phyloP scores from a whole-genome alignment of 2,888 invertebrate species.

The Brassicogethes aeneus region DNA sequence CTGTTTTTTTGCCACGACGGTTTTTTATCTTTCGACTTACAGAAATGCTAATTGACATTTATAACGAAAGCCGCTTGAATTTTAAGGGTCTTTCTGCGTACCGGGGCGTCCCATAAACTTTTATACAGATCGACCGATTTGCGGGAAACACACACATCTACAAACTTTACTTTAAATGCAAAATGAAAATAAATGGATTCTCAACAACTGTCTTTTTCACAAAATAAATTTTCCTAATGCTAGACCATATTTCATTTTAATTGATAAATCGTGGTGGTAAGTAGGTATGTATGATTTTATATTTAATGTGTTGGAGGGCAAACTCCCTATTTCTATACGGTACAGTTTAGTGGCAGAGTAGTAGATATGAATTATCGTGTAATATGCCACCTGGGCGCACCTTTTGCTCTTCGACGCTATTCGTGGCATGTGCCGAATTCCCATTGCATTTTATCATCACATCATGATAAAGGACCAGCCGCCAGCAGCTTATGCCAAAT shows the following conservation, averaged over 20 bases:
- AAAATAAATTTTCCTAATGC: too few species aligned
- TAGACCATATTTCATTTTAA: too few species aligned
- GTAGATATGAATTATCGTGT: slow-evolving; percentile 22
- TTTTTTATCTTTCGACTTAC: slow-evolving; percentile 25
- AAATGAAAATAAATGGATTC: too few species aligned
- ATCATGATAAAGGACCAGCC: background rate
- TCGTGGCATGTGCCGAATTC: background rate
- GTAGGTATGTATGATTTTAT: too few species aligned
- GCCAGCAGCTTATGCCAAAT: background rate
- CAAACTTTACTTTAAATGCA: too few species aligned
- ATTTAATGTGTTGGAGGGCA: too few species aligned
- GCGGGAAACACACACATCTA: background rate
- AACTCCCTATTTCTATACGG: too few species aligned
- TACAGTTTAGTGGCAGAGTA: too few species aligned
- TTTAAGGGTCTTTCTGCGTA: background rate
- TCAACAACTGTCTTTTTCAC: too few species aligned
- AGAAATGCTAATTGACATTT: slow-evolving; percentile 29
- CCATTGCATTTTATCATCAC: background rate
- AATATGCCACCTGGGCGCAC: slow-evolving; percentile 25
- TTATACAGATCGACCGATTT: slow-evolving; percentile 1
- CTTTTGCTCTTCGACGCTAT: slow-evolving; percentile 10
- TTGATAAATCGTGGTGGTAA: too few species aligned
- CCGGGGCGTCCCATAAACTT: slow-evolving; percentile 2
- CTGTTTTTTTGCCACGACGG: slow-evolving; percentile 13
- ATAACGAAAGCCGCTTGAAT: slow-evolving; percentile 9